Base-by-base conservation (phyloP, 2,113 vertebrate genomes). In the Toxostoma redivivum region DNA sequence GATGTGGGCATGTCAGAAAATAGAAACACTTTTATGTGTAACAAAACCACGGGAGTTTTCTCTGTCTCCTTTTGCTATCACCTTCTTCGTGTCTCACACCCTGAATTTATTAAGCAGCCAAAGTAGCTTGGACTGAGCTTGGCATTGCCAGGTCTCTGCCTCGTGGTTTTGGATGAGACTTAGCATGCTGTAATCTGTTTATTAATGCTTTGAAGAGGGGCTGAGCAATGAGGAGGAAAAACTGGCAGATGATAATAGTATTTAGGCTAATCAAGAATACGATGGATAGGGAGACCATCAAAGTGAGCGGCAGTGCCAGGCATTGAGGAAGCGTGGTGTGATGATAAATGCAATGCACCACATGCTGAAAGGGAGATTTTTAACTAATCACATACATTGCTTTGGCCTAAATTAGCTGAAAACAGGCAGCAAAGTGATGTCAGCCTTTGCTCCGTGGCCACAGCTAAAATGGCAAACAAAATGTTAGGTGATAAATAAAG, bases 181-280 rank as follows among this genome's bases (percentile, higher is more conserved):
- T 81, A 91, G 77, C 19, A 8, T 3, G 1, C 51, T 38, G 37
- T 92, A 95, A 94, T 94, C 86, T 94, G 73, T 86, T 95, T 90
- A 90, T 86, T 86, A 95, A 78, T 57, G 71, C 76, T 83, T 74
- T 81, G 79, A 93, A 94, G 60, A 80, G 78, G 38, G 38, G 62
- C 56, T 67, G 51, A 94, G 64, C 85, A 88, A 69, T 1, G 5
- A 73, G 84, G 53, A 86, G 83, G 57, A 78, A 95, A 95, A 94
- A 89, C 16, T 69, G 86, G 71, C 86, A 95, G 81, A 57, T 79
- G 81, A 95, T 92, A 91, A 79, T 79, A 82, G 77, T 80, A 58
- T 95, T 92, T 82, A 87, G 87, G 81, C 45, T 92, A 94, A 96
- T 91, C 91, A 85, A 77, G 56, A 86, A 25, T 56, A 53, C 33